A percentile compares a stretch with the other conserved stretches of the same genome.
phyloP scores from a whole-genome alignment of 2,888 invertebrate genomes.

The Troilus luridus region DNA sequence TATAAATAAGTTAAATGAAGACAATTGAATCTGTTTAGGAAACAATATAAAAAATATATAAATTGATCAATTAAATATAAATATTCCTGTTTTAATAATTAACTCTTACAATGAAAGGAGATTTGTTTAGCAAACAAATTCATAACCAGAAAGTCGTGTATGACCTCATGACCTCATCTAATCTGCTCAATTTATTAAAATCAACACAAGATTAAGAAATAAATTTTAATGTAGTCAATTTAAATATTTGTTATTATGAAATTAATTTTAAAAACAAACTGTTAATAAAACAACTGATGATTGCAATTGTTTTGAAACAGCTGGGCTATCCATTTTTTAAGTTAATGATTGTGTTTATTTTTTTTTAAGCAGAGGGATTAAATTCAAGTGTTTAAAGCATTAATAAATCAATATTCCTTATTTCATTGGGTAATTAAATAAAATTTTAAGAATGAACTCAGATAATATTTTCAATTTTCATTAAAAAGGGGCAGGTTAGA shows the following conservation, averaged over 20 bases:
- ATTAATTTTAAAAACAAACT: not conserved
- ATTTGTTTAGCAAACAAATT: not conserved
- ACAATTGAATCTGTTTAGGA: not conserved
- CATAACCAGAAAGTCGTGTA: not conserved
- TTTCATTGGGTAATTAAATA: not conserved
- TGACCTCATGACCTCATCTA: not conserved
- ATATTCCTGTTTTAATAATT: constrained; percentile 10
- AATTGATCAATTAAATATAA: not conserved
- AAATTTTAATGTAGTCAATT: not conserved
- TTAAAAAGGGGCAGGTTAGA: not conserved
- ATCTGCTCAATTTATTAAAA: not conserved
- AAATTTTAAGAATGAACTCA: not conserved
- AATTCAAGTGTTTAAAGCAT: not conserved
- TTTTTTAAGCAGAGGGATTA: too few relatives aligned
- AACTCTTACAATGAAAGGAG: not conserved
- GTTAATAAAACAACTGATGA: not conserved
- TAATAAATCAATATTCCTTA: not conserved
- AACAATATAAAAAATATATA: constrained; percentile 10
- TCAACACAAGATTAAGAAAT: not conserved
- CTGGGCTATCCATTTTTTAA: not conserved
- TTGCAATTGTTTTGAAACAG: not conserved
- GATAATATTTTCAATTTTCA: not conserved
- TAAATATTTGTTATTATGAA: not conserved
- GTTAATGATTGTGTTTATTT: too few relatives aligned
- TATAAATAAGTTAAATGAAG: constrained; percentile 4